A percentile compares a stretch with the other conserved stretches of the same genome.
phyloP scores from a whole-genome alignment of 2,113 vertebrate species.

The Dicaeum eximium region DNA sequence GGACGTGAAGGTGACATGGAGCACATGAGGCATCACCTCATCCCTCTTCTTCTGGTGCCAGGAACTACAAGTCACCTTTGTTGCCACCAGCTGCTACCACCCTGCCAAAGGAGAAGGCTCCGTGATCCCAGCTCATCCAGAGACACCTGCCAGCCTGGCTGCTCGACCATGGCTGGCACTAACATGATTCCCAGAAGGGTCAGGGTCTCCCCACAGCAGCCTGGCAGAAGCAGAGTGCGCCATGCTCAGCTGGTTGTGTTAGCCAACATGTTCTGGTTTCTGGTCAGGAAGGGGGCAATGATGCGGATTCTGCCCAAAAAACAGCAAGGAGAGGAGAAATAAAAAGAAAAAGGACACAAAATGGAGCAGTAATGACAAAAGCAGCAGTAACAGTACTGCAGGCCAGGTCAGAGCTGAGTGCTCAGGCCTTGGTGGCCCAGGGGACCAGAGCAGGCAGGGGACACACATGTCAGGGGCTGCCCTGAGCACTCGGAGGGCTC shows the following conservation, averaged over 20 bases:
- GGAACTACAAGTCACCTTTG: background rate
- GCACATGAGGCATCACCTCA: fast-evolving
- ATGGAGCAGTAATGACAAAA: background rate
- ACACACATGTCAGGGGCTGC: background rate
- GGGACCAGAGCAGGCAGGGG: background rate
- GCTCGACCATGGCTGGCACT: background rate
- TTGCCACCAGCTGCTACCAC: background rate
- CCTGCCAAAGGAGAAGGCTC: background rate
- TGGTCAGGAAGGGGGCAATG: background rate
- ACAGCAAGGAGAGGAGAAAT: fast-evolving
- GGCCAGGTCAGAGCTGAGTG: fast-evolving
- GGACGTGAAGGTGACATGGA: background rate
- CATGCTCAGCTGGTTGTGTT: background rate
- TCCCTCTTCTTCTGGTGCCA: background rate
- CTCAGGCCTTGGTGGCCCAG: background rate
- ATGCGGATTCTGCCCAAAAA: background rate
- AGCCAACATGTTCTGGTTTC: fast-evolving
- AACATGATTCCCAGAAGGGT: fast-evolving
- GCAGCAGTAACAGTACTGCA: background rate
- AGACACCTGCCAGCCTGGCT: background rate
- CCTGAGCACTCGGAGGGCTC: fast-evolving
- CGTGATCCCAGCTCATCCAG: fast-evolving
- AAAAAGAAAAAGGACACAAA: background rate
- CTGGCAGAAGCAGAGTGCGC: background rate
- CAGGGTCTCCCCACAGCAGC: background rate